Percentiles rank a stretch among this genome's conserved stretches.
Evolutionary conservation across 64 coral and sea anemone species (phyloP).

Genomic region (Stylophora pistillata): DNA sequence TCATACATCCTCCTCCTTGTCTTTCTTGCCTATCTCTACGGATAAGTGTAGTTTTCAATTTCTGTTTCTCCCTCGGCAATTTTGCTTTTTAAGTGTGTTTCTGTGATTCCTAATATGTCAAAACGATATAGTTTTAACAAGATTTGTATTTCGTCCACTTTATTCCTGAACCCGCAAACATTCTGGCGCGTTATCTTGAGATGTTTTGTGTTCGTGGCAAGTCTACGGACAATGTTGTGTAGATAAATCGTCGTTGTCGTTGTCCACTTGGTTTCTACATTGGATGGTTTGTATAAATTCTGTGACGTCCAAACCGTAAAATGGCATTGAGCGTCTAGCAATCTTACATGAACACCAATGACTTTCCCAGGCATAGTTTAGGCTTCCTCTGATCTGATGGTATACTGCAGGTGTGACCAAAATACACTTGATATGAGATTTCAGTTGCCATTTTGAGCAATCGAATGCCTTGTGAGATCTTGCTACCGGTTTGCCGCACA

Average conservation of each 20-base stretch:
- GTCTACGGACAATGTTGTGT: neutral
- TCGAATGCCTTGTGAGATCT: neutral
- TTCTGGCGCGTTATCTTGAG: neutral
- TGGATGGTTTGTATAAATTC: neutral
- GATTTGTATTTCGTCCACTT: constrained; percentile 14
- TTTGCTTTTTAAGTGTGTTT: constrained; percentile 11
- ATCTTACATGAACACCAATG: no score
- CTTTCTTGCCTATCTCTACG: neutral
- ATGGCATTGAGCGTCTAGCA: neutral
- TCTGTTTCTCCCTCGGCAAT: constrained; percentile 7
- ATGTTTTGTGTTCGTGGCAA: constrained; percentile 11
- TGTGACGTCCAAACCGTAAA: neutral
- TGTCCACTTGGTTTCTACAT: neutral
- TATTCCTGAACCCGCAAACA: neutral
- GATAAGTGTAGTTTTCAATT: neutral
- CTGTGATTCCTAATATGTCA: constrained; percentile 19
- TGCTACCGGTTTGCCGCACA: neutral
- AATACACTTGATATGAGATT: constrained; percentile 10
- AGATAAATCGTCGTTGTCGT: neutral
- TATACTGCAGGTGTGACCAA: no score
- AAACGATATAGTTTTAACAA: constrained; percentile 5
- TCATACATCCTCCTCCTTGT: no score
- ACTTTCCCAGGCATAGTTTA: no score
- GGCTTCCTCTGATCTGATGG: no score
- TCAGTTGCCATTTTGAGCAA: neutral